Percentiles rank a stretch among this genome's conserved stretches.
phyloP scores from a whole-genome alignment of 2,113 vertebrate genomes.

The Myotis yumanensis region DNA sequence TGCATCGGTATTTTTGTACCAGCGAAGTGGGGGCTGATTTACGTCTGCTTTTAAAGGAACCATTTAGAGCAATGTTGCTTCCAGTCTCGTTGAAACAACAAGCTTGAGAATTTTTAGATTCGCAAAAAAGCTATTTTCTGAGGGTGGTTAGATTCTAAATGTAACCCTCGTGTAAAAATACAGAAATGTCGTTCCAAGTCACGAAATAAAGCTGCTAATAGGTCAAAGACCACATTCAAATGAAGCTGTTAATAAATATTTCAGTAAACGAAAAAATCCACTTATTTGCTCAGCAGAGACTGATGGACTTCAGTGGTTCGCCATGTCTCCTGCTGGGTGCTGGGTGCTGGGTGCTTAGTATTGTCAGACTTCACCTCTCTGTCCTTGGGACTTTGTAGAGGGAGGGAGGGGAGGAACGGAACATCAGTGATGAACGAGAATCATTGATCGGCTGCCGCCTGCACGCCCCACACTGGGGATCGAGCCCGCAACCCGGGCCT shows the following conservation, averaged over 20 bases:
- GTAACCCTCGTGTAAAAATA: slow-evolving; percentile 66
- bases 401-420: too few species aligned
- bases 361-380: background rate
- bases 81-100: slow-evolving; percentile 51
- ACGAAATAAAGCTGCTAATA: slow-evolving; percentile 26
- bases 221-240: slow-evolving; percentile 58
- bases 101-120: slow-evolving; percentile 71
- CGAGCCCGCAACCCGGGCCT: too few species aligned
- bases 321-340: background rate
- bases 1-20: slow-evolving; percentile 65
- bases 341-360: background rate
- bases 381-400: background rate
- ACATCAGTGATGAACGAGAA: too few species aligned
- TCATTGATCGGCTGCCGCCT: too few species aligned
- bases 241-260: slow-evolving; percentile 40
- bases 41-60: slow-evolving; percentile 66
- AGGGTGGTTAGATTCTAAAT: slow-evolving; percentile 69
- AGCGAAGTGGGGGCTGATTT: slow-evolving; percentile 50
- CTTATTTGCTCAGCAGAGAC: background rate
- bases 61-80: slow-evolving; percentile 70
- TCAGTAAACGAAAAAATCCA: background rate
- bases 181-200: slow-evolving; percentile 36
- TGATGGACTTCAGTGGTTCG: background rate
- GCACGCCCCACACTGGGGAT: too few species aligned
- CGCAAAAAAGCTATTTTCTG: slow-evolving; percentile 60